Evolutionary conservation across 2,888 invertebrate species (phyloP), one percentile per base, ranked within the genome.

Genomic region (Buathra laborator): DNA sequence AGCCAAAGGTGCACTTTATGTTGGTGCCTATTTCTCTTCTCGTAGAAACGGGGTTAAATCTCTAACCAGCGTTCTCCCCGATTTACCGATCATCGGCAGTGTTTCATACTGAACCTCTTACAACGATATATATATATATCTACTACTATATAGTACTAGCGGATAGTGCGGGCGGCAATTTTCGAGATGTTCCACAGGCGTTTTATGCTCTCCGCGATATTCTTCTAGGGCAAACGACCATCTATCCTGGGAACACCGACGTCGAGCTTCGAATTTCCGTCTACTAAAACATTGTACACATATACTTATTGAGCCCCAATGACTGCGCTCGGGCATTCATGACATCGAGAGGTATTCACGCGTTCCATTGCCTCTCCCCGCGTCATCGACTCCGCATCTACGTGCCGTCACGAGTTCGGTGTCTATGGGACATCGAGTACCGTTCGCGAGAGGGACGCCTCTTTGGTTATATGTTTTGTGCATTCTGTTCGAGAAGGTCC

Each of bases 321-420:
- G 37, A 37, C 37, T 37, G 37, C 5, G 24, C 51, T 72, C 37
- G 51, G 53, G 16, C 43, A 72, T 37, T 51, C 37, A 51, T 53
- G 29, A 32, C n/a, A 72, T 72, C 37, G 72, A 72, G 56, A 71
- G 51, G 71, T 53, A 56, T 51, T 71, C 53, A 84, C 75, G 81
- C 71, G 75, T 84, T 56, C 16, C 56, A 16, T 24, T 2, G n/a
- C 4, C 43, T 2, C 43, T 9, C 37, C 24, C 29, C 51, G 53
- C 3, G 19, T 70, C 46, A 32, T 77, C 46, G 59, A 44, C 46
- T 37, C 32, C 16, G 77, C 53, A 78, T 51, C 64, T 71, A 84
- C 86, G 78, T 86, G 78, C 79, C 79, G 64, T 86, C 86, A 86
- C 86, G 86, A 86, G 76, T 84, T 86, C 70, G 66, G 84, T 86